These are phyloP conservation scores for Scatophagus argus DNA, from an alignment of 2,113 vertebrate genomes.

Conservation along the genomic window DNA sequence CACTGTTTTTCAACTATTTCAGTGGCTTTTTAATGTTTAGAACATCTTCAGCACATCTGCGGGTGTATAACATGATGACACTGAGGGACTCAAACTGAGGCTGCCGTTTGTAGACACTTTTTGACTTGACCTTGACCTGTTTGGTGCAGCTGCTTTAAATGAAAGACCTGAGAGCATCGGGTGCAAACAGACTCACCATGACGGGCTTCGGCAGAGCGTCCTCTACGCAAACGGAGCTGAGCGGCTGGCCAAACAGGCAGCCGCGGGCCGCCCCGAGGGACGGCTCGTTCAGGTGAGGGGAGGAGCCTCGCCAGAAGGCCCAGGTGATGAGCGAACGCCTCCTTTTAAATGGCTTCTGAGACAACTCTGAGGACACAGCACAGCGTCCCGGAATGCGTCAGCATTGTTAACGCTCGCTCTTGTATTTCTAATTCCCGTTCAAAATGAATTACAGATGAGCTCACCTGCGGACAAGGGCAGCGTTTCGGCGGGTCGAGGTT, in stretches of 20 bases:
- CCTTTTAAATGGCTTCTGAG: constrained; percentile 90
- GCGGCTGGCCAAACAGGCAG: constrained; percentile 89
- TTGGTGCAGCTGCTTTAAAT: too few relatives aligned
- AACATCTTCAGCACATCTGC: too few relatives aligned
- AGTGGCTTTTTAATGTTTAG: too few relatives aligned
- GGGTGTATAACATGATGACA: too few relatives aligned
- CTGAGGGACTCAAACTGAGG: too few relatives aligned
- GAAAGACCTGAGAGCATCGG: too few relatives aligned
- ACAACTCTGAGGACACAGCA: constrained; percentile 79
- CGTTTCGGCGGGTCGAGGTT: constrained; percentile 45
- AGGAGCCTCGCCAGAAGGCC: constrained; percentile 94
- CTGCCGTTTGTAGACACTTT: too few relatives aligned
- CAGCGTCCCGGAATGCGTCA: not conserved
- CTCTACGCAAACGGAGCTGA: constrained; percentile 88
- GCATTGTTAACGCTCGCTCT: fast-evolving
- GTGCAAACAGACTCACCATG: constrained; percentile 94
- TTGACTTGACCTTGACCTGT: too few relatives aligned
- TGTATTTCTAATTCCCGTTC: not conserved
- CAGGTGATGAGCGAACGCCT: constrained; percentile 92
- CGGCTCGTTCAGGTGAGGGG: constrained; percentile 85
- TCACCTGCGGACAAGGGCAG: constrained; percentile 48
- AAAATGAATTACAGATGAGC: not conserved
- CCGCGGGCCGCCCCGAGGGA: constrained; percentile 80
- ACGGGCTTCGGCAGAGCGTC: constrained; percentile 91
- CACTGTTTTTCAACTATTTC: too few relatives aligned